Evolutionary conservation across 2,797 vertebrate species (phyloP).

Genomic region (Okamejei kenojei): DNA sequence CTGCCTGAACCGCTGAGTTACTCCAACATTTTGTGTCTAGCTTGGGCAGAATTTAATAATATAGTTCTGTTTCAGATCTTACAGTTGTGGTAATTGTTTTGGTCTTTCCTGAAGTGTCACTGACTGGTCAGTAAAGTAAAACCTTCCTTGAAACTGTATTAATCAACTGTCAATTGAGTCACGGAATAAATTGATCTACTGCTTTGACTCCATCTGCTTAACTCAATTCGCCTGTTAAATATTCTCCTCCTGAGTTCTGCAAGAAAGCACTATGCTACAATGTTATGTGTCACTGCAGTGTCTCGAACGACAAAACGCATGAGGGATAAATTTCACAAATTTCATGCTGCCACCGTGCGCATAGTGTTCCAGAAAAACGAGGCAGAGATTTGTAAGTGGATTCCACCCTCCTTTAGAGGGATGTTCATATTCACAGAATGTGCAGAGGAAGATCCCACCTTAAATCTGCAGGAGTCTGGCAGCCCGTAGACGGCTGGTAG

Average conservation of each 20-base stretch:
- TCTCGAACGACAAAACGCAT: background rate
- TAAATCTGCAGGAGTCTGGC: background rate
- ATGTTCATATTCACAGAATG: background rate
- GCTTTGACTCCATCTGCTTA: constrained; percentile 27
- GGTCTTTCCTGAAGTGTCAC: background rate
- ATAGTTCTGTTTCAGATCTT: background rate
- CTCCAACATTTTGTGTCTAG: too few species aligned
- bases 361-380: background rate
- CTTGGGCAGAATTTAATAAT: background rate
- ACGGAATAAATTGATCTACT: background rate
- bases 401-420: background rate
- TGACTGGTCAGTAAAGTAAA: background rate
- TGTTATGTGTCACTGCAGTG: background rate
- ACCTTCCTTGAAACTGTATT: background rate
- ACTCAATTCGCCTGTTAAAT: background rate
- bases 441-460: background rate
- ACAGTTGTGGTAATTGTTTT: background rate
- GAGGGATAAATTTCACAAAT: background rate
- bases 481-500: too few species aligned
- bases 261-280: background rate
- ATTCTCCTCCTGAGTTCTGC: background rate
- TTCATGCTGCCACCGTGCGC: background rate
- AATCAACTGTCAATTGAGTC: background rate
- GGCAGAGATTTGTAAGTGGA: background rate
- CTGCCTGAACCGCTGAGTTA: too few species aligned